Conservation (phyloP, 2,113 vertebrate genomes). For the Hippoglossus stenolepis region DNA sequence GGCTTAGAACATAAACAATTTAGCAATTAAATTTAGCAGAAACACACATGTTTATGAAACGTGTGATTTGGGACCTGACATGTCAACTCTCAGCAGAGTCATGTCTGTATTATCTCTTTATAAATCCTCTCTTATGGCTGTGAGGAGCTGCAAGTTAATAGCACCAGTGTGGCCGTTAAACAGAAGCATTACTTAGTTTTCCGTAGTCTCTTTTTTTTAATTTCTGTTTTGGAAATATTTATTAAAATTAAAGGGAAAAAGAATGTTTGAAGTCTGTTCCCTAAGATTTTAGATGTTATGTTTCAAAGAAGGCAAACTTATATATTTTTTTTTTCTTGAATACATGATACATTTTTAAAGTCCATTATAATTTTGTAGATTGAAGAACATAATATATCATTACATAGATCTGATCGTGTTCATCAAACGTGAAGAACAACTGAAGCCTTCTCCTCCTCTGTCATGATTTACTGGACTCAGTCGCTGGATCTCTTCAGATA, state of each 20-base stretch:
- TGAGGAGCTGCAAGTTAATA: neutral
- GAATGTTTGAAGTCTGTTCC: neutral
- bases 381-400: conserved; percentile 9
- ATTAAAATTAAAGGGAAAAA: conserved; percentile 9
- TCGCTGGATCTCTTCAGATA: conserved; percentile 15
- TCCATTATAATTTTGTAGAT: conserved; percentile 11
- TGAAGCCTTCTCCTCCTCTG: conserved; percentile 1
- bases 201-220: neutral
- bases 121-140: conserved; percentile 31
- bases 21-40: conserved; percentile 42
- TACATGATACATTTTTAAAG: neutral
- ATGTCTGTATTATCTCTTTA: conserved; percentile 13
- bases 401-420: conserved; percentile 34
- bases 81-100: conserved; percentile 44
- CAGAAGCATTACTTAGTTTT: neutral
- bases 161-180: conserved; percentile 15
- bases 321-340: neutral
- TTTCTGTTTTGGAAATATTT: neutral
- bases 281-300: neutral
- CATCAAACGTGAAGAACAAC: conserved; percentile 34
- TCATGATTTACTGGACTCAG: conserved; percentile 16
- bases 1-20: conserved; percentile 20
- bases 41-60: conserved; percentile 35
- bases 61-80: conserved; percentile 27
- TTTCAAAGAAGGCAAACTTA: conserved; percentile 3